These are phyloP conservation scores for Enteromius afrohamiltoni DNA, from an alignment of 2,797 vertebrate species.

Conservation along the genomic window DNA sequence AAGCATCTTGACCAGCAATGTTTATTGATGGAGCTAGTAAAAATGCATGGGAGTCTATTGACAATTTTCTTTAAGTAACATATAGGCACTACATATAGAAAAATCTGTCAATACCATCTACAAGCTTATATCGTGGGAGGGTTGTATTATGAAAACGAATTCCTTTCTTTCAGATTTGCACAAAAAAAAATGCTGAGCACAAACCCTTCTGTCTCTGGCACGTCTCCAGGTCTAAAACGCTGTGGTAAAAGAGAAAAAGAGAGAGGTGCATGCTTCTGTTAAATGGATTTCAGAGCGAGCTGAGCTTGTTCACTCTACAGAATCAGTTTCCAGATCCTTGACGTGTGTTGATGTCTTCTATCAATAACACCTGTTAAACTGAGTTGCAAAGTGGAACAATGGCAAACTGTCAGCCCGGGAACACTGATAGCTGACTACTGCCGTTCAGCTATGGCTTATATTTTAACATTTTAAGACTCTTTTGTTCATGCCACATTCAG, in stretches of 20 bases:
- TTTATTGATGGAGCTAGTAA: neutral
- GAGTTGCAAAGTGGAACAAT: neutral
- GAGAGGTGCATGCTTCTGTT: slow-evolving; percentile 32
- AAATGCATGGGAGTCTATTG: neutral
- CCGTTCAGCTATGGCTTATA: neutral
- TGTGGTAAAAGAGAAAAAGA: slow-evolving; percentile 34
- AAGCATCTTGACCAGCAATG: neutral
- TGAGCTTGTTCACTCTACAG: slow-evolving; percentile 48
- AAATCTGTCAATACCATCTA: neutral
- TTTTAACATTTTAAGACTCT: neutral
- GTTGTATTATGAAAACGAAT: slow-evolving; percentile 1
- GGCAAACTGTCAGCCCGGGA: neutral
- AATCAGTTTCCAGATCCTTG: slow-evolving; percentile 51
- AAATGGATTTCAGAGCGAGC: slow-evolving; percentile 61
- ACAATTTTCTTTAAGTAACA: slow-evolving; percentile 2
- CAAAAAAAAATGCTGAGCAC: slow-evolving; percentile 40
- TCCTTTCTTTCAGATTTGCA: neutral
- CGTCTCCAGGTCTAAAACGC: slow-evolving; percentile 51
- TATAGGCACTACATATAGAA: neutral
- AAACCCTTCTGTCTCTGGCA: slow-evolving; percentile 57
- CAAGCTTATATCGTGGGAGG: neutral
- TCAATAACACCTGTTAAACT: slow-evolving; percentile 65
- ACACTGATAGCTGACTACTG: neutral
- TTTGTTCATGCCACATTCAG: neutral
- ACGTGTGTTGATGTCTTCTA: slow-evolving; percentile 62